phyloP scores from a whole-genome alignment of 92 coral and sea anemone genomes.

The Virgularia gustaviana region DNA sequence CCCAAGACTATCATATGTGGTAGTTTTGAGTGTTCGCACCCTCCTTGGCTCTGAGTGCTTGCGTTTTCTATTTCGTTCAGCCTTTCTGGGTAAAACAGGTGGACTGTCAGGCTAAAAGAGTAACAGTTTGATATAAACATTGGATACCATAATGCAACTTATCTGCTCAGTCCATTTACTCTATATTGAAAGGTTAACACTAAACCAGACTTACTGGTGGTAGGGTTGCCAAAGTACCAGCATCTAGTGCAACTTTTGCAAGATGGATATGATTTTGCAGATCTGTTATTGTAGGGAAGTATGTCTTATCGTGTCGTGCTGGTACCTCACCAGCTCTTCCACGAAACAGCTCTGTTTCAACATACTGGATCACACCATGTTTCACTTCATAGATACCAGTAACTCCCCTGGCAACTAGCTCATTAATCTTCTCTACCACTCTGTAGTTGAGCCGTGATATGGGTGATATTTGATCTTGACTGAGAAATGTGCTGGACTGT shows the following conservation, averaged over 20 bases:
- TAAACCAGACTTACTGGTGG: conserved; percentile 77
- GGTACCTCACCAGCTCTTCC: conserved; percentile 58
- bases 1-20: background rate
- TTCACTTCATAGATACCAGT: conserved; percentile 89
- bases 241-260: conserved; percentile 79
- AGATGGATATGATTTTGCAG: conserved; percentile 93
- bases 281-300: conserved; percentile 93
- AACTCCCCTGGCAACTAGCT: conserved; percentile 91
- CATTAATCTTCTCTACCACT: conserved; percentile 82
- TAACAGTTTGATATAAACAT: background rate
- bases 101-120: conserved; percentile 12
- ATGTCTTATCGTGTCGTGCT: conserved; percentile 91
- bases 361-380: conserved; percentile 82
- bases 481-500: conserved; percentile 41
- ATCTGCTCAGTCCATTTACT: background rate
- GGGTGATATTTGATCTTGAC: background rate
- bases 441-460: conserved; percentile 75
- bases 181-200: background rate
- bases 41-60: conserved; percentile 23
- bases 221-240: conserved; percentile 76
- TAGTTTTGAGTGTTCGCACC: conserved; percentile 16
- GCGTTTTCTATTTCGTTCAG: conserved; percentile 30
- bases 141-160: no score
- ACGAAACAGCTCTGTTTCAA: conserved; percentile 77
- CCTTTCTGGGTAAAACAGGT: background rate